phyloP scores from a whole-genome alignment of 30 jellyfish, hydroid and myxozoan species.

The Aurelia aurita complex sp. Pacific region DNA sequence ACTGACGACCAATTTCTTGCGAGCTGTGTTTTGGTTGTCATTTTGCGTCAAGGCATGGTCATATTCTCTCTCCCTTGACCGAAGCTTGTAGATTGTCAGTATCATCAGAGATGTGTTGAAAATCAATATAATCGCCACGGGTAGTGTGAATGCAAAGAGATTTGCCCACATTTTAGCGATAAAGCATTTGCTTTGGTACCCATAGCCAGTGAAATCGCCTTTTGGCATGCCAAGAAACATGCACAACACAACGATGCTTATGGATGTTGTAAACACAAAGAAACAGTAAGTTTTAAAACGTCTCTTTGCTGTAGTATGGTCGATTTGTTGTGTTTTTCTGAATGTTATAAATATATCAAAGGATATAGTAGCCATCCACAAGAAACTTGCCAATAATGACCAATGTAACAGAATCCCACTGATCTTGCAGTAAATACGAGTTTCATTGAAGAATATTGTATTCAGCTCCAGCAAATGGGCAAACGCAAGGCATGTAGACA shows the following conservation, averaged over 20 bases:
- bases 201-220: slow-evolving; percentile 25
- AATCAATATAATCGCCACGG: slow-evolving; percentile 13
- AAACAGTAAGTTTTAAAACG: slow-evolving; percentile 11
- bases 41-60: not conserved
- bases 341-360: slow-evolving; percentile 5
- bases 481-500: not conserved
- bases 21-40: not conserved
- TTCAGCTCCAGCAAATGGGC: slow-evolving; percentile 12
- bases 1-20: slow-evolving; percentile 22
- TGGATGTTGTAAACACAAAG: slow-evolving; percentile 15
- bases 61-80: not conserved
- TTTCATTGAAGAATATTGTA: not conserved
- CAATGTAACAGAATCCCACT: slow-evolving; percentile 32
- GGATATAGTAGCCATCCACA: slow-evolving; percentile 35
- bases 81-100: not conserved
- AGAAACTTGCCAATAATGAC: slow-evolving; percentile 13
- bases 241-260: slow-evolving; percentile 12
- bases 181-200: slow-evolving; percentile 13
- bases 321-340: not conserved
- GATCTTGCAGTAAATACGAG: slow-evolving; percentile 1
- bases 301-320: not conserved
- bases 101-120: not conserved
- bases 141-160: slow-evolving; percentile 22
- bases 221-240: slow-evolving; percentile 7
- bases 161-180: slow-evolving; percentile 25